Conservation (phyloP, 2,113 vertebrate species). For the Rhynchopsitta pachyrhyncha region DNA sequence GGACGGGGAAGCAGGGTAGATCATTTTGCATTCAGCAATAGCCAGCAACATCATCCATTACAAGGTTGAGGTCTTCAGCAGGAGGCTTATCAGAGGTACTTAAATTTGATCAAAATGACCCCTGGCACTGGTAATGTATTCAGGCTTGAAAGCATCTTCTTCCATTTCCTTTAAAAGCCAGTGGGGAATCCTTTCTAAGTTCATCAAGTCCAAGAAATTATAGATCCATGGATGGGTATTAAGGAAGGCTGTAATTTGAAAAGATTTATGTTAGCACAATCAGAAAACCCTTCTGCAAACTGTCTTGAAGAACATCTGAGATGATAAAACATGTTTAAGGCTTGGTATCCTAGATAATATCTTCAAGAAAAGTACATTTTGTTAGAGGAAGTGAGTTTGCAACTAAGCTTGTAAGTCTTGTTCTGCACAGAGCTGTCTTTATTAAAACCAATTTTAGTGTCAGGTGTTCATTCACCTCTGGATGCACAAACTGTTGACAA, state of each 20-base stretch:
- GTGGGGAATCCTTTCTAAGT: slow-evolving; percentile 7
- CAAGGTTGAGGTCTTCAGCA: neutral
- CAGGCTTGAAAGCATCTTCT: slow-evolving; percentile 21
- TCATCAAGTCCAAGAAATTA: neutral
- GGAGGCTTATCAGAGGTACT: neutral
- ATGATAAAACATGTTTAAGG: neutral
- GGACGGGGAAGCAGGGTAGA: neutral
- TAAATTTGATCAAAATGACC: slow-evolving; percentile 14
- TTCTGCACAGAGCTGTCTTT: neutral
- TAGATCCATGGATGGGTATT: neutral
- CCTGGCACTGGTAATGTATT: neutral
- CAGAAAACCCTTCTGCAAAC: neutral
- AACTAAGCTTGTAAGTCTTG: neutral
- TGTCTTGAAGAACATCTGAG: neutral
- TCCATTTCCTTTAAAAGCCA: slow-evolving; percentile 1
- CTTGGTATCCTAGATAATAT: neutral
- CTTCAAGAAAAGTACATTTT: neutral
- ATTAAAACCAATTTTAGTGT: neutral
- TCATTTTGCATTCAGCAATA: neutral
- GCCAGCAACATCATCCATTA: neutral
- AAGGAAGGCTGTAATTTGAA: neutral
- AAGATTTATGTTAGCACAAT: neutral
- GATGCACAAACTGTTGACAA: neutral
- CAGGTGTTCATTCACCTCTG: neutral
- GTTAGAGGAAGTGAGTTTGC: neutral